Evolutionary conservation across 2,888 invertebrate genomes (phyloP), one percentile per base, ranked within the genome.

Genomic region (Catocala nupta): DNA sequence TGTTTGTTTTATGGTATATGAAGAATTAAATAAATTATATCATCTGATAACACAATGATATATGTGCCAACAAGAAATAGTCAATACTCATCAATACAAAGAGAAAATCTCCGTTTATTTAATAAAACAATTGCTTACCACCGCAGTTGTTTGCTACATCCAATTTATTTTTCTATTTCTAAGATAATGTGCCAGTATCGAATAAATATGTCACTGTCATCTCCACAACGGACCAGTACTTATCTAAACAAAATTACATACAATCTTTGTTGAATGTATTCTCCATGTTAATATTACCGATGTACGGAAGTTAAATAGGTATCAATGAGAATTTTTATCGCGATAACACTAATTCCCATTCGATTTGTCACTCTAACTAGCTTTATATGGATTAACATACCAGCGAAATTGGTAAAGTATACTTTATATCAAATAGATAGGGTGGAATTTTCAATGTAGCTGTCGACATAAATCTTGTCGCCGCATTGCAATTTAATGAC

Each of bases 401-500:
- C 56, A 50, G 55, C 36, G 16, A 58, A 33, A 54, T 16, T 47
- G 9, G 36, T 16, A 61, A 59, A 64, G 36, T 60, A 11, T 51
- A 55, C 70, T 68, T 57, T 77, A 62, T 55, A 10, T 0, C 34
- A 13, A 55, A 45, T 5, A 7, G 5, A 57, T 81, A 79, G 59
- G 75, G 79, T 65, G 68, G 55, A 69, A 70, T 82, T 82, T 81
- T 49, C 48, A 50, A 49, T 65, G 52, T 25, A 13, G 49, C 52
- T 42, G n/a, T 12, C n/a, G 10, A 7, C 34, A 71, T 63, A 77
- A 72, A 68, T 69, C 71, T 71, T 71, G 63, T 63, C 66, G 58
- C 59, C 70, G 65, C 75, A 82, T 84, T 83, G 82, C 84, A 81
- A 84, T 86, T 84, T 81, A 82, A 84, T 83, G 83, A 84, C 78